Percentiles rank a stretch among this genome's conserved stretches.
Evolutionary conservation across 2,113 vertebrate genomes (phyloP).

Genomic region (Larimichthys crocea): DNA sequence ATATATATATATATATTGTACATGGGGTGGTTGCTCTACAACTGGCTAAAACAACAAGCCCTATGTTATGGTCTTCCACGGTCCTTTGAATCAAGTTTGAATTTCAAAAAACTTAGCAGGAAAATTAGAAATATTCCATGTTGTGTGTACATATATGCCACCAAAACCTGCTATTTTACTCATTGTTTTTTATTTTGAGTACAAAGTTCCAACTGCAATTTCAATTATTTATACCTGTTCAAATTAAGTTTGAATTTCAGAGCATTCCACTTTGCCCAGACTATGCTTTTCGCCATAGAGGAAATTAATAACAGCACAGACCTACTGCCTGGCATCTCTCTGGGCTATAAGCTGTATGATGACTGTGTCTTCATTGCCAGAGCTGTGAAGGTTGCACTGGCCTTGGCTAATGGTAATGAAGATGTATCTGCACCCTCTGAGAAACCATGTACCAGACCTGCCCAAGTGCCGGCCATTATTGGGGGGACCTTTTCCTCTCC

Average conservation of each 20-base stretch:
- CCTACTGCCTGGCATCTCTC: slow-evolving; percentile 74
- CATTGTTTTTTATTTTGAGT: too few species aligned
- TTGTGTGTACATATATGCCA: too few species aligned
- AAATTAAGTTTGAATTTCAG: slow-evolving; percentile 79
- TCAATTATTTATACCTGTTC: not conserved
- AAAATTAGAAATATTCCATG: too few species aligned
- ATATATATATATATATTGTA: too few species aligned
- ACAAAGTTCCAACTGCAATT: not conserved
- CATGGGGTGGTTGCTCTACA: too few species aligned
- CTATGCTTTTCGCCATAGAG: slow-evolving; percentile 82
- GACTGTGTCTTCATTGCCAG: slow-evolving; percentile 73
- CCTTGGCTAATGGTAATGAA: slow-evolving; percentile 72
- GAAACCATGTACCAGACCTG: slow-evolving; percentile 56
- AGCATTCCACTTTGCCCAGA: slow-evolving; percentile 78
- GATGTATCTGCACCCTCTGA: slow-evolving; percentile 3
- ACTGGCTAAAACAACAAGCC: too few species aligned
- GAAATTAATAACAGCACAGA: slow-evolving; percentile 82
- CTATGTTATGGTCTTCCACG: too few species aligned
- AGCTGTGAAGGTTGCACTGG: slow-evolving; percentile 71
- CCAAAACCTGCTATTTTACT: too few species aligned
- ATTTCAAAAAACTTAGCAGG: too few species aligned
- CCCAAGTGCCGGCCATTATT: slow-evolving; percentile 75
- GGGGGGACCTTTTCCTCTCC: slow-evolving; percentile 79
- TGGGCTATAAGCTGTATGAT: slow-evolving; percentile 83
- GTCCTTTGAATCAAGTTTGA: too few species aligned